Base-by-base conservation (phyloP, 2,113 vertebrate genomes). In the Rhipidura dahli region DNA sequence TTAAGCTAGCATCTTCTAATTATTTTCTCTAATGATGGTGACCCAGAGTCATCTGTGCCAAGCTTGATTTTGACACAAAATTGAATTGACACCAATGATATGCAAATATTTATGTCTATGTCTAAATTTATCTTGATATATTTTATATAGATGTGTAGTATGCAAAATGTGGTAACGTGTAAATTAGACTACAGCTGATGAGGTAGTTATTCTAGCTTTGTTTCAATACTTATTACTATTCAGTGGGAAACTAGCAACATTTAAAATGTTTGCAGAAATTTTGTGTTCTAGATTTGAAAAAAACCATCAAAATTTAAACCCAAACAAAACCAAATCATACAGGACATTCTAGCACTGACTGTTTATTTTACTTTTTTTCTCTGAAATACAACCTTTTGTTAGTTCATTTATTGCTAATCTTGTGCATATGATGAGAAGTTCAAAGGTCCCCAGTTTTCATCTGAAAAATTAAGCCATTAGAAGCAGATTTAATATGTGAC, bases 41-140 rank as follows among this genome's bases (percentile, higher is more conserved):
- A 88, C 50, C 11, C 15, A 72, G 50, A 88, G 61, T 61, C 70
- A 77, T 31, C 37, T 61, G 54, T 85, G 44, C 26, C 70, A 88
- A 90, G 26, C 22, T 91, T 82, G 66, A 79, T 85, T 91, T 93
- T 91, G 53, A 89, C 31, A 83, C 49, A 65, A 95, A 90, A 91
- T 61, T 72, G 24, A 91, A 85, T 53, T 61, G 49, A 49, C 35
- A 76, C 13, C 13, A 76, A n/a, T 28, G 11, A 44, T 49, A 72
- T 69, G 31, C 10, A 75, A 71, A n/a, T 85, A 60, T 72, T 83
- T 79, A 82, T 66, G 26, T 60, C 30, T 73, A 24, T 49, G 20
- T 39, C 22, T 77, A 56, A 77, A 81, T 49, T 28, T 81, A 39
- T 78, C 7, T 30, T 14, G 33, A 9, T 30, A 4, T 68, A 11